Percentiles rank a stretch among this genome's conserved stretches.
phyloP scores from a whole-genome alignment of 2,888 invertebrate genomes.

The Drymonia ruficornis region DNA sequence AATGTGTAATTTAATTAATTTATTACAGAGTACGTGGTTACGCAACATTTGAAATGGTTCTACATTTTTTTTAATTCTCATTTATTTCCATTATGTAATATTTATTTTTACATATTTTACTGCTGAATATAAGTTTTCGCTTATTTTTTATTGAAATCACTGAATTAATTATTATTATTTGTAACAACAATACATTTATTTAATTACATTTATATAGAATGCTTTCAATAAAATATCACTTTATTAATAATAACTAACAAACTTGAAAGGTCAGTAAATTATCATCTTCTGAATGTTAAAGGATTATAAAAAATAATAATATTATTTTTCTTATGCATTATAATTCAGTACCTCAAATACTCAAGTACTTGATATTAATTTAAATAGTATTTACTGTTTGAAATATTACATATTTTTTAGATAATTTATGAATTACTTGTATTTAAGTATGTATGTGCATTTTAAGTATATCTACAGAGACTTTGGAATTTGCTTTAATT shows the following conservation, averaged over 20 bases:
- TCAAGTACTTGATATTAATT: constrained; percentile 32
- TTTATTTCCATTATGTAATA: constrained; percentile 19
- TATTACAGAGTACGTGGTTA: constrained; percentile 34
- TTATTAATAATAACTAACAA: neutral
- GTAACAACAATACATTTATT: no score
- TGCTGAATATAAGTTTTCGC: neutral
- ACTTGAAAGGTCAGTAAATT: neutral
- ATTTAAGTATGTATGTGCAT: constrained; percentile 7
- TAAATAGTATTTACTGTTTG: neutral
- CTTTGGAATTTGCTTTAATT: constrained; percentile 80
- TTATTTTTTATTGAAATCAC: constrained; percentile 3
- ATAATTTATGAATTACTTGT: constrained; percentile 5
- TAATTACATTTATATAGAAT: no score
- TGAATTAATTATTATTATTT: no score
- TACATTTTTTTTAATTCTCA: constrained; percentile 8
- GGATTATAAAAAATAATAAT: constrained; percentile 7
- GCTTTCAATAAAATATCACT: no score
- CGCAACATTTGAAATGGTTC: constrained; percentile 26
- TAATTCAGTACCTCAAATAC: constrained; percentile 64
- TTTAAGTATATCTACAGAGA: constrained; percentile 50
- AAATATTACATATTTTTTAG: constrained; percentile 10
- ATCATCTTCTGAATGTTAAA: no score
- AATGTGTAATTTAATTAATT: constrained; percentile 37
- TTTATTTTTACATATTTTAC: constrained; percentile 5
- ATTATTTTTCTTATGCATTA: constrained; percentile 23